Evolutionary conservation across 2,113 vertebrate species (phyloP).

Genomic region (Fulica atra): DNA sequence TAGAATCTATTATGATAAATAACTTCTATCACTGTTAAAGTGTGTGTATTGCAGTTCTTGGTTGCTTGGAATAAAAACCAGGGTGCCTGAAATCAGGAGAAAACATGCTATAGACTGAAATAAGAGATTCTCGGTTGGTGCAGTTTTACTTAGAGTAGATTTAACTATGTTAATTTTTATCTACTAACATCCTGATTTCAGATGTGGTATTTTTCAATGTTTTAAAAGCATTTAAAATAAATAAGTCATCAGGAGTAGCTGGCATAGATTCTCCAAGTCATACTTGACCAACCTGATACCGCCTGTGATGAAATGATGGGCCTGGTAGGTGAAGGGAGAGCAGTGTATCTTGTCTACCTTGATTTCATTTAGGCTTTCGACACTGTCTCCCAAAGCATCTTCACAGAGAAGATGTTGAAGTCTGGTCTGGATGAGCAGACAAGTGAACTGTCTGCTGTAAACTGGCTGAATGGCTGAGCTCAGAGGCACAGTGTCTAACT

Average conservation of each 20-base stretch:
- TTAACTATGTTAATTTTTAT: neutral
- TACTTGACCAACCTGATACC: neutral
- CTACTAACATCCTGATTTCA: neutral
- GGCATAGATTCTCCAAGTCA: neutral
- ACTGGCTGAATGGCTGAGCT: neutral
- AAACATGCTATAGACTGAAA: neutral
- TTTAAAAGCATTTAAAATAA: neutral
- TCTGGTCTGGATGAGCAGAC: neutral
- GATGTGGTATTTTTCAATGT: neutral
- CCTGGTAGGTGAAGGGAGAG: neutral
- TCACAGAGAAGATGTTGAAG: neutral
- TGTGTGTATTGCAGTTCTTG: neutral
- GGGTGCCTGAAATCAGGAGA: neutral
- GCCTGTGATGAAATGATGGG: neutral
- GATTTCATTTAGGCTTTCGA: neutral
- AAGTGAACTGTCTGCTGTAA: neutral
- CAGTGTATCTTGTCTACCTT: neutral
- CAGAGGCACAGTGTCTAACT: neutral
- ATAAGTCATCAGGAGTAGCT: neutral
- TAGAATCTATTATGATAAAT: neutral
- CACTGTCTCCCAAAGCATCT: neutral
- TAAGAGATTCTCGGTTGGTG: neutral
- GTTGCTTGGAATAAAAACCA: neutral
- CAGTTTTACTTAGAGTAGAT: neutral
- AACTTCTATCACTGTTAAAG: neutral